These are phyloP conservation scores for Larimichthys crocea DNA, from an alignment of 2,113 vertebrate genomes.

Conservation along the genomic window DNA sequence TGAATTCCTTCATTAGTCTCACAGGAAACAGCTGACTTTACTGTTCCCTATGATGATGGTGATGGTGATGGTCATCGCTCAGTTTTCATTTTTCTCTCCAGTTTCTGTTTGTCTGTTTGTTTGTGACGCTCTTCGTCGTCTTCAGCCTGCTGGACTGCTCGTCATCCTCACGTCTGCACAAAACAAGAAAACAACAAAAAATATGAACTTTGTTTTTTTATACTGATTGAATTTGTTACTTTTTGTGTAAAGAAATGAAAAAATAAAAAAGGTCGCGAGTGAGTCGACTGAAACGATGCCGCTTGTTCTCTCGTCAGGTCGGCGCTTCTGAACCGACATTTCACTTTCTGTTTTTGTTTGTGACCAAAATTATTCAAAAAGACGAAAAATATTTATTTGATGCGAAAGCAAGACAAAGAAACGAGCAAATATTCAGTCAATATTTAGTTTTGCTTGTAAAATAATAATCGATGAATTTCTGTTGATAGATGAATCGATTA, in stretches of 20 bases:
- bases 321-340: background rate
- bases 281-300: no score
- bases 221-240: background rate
- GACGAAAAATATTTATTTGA: background rate
- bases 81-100: no score
- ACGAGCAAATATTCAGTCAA: background rate
- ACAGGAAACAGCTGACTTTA: no score
- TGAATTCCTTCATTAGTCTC: no score
- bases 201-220: background rate
- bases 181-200: background rate
- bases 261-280: background rate
- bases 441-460: background rate
- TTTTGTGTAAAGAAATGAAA: background rate
- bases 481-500: background rate
- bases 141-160: background rate
- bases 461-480: background rate
- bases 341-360: background rate
- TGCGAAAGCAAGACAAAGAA: background rate
- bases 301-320: no score
- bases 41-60: no score
- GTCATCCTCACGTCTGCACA: background rate
- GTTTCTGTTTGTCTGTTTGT: no score
- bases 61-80: background rate
- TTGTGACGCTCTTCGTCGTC: background rate
- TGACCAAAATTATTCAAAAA: no score